phyloP scores from a whole-genome alignment of 2,113 vertebrate genomes.

The Peromyscus californicus region DNA sequence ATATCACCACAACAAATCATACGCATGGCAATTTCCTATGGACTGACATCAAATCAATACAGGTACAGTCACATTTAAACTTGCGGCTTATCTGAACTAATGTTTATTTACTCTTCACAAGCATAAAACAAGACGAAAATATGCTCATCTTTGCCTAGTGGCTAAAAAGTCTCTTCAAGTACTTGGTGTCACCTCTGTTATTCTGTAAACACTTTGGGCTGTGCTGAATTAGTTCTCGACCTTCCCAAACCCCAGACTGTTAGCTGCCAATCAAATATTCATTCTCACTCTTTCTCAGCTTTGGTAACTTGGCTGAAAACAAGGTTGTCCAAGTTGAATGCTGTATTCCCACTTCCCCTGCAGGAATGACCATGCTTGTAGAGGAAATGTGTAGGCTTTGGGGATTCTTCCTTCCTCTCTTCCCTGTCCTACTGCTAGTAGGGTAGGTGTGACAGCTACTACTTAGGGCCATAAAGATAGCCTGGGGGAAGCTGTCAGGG shows the following conservation, averaged over 20 bases:
- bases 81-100: background rate
- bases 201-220: conserved; percentile 20
- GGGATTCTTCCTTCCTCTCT: background rate
- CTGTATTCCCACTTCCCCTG: background rate
- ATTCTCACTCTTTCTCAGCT: background rate
- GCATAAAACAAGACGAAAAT: conserved; percentile 42
- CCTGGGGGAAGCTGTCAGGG: background rate
- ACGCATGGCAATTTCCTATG: background rate
- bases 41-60: conserved; percentile 29
- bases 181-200: background rate
- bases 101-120: conserved; percentile 40
- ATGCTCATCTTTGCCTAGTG: background rate
- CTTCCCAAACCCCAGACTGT: background rate
- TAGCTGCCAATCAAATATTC: conserved; percentile 43
- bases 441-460: background rate
- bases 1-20: background rate
- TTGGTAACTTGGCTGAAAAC: background rate
- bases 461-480: background rate
- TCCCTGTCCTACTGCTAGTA: background rate
- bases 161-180: conserved; percentile 39
- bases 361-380: background rate
- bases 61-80: background rate
- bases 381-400: background rate
- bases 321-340: background rate
- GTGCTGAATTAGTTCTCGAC: background rate